Evolutionary conservation across 2,888 invertebrate genomes (phyloP), one percentile per base, ranked within the genome.

Genomic region (Isotomurus palustris): DNA sequence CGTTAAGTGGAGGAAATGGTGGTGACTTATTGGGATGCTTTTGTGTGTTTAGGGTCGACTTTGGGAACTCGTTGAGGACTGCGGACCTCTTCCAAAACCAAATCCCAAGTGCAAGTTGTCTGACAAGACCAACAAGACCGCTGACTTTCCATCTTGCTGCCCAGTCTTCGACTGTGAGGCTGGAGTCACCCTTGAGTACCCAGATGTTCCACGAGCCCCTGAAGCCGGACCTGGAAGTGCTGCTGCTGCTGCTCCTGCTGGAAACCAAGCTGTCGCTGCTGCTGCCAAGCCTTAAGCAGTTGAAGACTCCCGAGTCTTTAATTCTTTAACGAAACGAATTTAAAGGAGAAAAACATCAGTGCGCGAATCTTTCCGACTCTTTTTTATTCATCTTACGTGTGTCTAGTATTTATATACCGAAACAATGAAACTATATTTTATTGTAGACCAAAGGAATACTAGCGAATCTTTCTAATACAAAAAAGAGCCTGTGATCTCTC

Each of bases 91-190:
- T 66, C 91, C 91, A 4, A 80, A 91, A 67, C 84, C 88, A 62
- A 91, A 91, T 76, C 85, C 86, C 65, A 89, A 89, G 74, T 91
- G 91, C 83, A 89, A 90, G 76, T 82, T 91, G 76, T 50, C 82
- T 77, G 89, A 89, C 5, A 88, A 88, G 75, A 91, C 91, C 73
- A 90, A 91, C 81, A 91, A 90, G 77, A 89, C 90, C 8, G 90
- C 91, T 1, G 78, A 85, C 1, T 92, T 91, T 84, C 91, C 91
- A 6, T 82, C 79, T 28, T 91, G 91, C 76, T 92, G 91, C 75
- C 91, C 91, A 1, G 78, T 78, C 64, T 91, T 91, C 80, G 86
- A 85, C 8, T 91, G 91, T 77, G 90, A 91, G 74, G 84, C 84
- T 21, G 91, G 91, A 40, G 88, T 84, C 52, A 87, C 85, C 72